These are phyloP conservation scores for Siniperca obscura DNA, from an alignment of 2,797 vertebrate genomes.

Conservation along the genomic window DNA sequence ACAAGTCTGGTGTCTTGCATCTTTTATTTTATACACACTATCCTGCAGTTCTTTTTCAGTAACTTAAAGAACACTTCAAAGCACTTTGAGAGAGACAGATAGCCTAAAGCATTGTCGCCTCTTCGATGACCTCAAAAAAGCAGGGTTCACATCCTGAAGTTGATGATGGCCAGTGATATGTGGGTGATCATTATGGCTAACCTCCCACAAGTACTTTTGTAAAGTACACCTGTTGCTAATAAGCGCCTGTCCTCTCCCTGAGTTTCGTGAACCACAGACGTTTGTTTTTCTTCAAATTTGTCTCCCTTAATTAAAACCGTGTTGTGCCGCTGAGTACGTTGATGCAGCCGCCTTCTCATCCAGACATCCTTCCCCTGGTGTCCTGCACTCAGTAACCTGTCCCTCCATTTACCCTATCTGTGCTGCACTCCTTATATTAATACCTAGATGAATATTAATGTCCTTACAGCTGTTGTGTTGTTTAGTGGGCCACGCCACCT, in stretches of 20 bases:
- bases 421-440: conserved; percentile 58
- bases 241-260: conserved; percentile 25
- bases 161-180: conserved; percentile 15
- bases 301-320: conserved; percentile 64
- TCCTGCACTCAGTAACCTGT: conserved; percentile 38
- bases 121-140: conserved; percentile 29
- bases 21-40: conserved; percentile 22
- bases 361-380: conserved; percentile 25
- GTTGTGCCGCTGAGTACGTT: background rate
- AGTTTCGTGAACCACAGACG: conserved; percentile 25
- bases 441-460: conserved; percentile 74
- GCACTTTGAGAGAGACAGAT: conserved; percentile 18
- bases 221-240: conserved; percentile 44
- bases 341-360: conserved; percentile 26
- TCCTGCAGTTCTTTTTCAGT: background rate
- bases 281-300: conserved; percentile 37
- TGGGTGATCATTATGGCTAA: background rate
- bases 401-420: conserved; percentile 13
- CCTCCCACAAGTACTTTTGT: conserved; percentile 10
- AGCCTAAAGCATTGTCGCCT: background rate
- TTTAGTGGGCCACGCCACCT: conserved; percentile 59
- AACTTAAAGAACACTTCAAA: conserved; percentile 28
- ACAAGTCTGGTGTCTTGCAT: conserved; percentile 15
- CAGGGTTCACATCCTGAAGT: conserved; percentile 1
- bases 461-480: conserved; percentile 69